These are phyloP conservation scores for Eugnorisma glareosa DNA, from an alignment of 2,888 invertebrate genomes.

Conservation along the genomic window DNA sequence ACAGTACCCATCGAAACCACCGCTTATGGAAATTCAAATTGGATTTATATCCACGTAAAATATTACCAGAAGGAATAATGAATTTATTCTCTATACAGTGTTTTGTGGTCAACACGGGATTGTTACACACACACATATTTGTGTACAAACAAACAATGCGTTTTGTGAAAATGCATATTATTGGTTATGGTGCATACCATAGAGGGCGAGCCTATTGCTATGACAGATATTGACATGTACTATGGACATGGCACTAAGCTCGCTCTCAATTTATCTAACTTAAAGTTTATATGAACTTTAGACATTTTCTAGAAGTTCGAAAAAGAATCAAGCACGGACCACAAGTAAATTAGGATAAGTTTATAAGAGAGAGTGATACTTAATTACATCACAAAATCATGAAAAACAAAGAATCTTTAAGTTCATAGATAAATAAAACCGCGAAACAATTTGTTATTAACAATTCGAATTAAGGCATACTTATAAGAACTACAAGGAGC, in stretches of 20 bases:
- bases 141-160: conserved; percentile 2
- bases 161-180: not conserved
- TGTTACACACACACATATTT: not conserved
- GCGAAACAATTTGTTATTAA: too few relatives aligned
- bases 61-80: conserved; percentile 37
- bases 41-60: conserved; percentile 47
- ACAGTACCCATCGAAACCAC: conserved; percentile 25
- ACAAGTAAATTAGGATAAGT: not conserved
- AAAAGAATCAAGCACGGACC: not conserved
- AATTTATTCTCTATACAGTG: conserved; percentile 36
- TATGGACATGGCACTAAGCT: not conserved
- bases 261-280: not conserved
- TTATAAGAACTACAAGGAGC: too few relatives aligned
- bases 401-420: too few relatives aligned
- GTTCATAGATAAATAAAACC: too few relatives aligned
- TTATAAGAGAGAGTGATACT: not conserved
- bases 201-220: not conserved
- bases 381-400: too few relatives aligned
- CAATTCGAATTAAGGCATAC: too few relatives aligned
- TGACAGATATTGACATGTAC: not conserved
- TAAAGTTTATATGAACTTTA: too few relatives aligned
- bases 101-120: conserved; percentile 22
- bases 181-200: not conserved
- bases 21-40: conserved; percentile 50
- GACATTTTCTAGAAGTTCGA: not conserved